Evolutionary conservation across 2,797 vertebrate species (phyloP), one percentile per base, ranked within the genome.

Genomic region (Poeciliopsis turneri): DNA sequence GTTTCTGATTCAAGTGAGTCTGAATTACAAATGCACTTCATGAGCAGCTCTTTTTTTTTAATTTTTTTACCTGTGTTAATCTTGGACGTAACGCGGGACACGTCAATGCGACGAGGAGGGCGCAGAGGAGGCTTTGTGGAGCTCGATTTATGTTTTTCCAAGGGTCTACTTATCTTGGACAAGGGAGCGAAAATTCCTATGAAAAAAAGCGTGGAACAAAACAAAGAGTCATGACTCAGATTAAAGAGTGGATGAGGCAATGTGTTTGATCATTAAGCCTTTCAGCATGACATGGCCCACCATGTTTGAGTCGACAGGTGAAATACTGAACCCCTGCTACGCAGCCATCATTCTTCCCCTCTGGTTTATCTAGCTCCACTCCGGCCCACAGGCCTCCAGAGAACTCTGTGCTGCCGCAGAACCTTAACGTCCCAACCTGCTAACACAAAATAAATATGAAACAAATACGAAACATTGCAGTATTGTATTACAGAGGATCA

Each of bases 381-480:
- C 98, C 98, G 23, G 98, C 98, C 98, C 98, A 99, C 59, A 98
- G 97, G 16, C 98, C 98, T 57, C 95, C 96, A 10, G 98, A 97
- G 93, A 99, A 99, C 85, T 99, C 97, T 0, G 98, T 98, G 89
- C 95, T 96, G 79, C 98, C 98, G 76, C 97, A 99, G 93, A 98
- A 99, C 23, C 96, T 95, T 89, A 99, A 93, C 0, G 94, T 97
- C 72, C 98, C 98, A 45, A 97, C 95, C 98, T 99, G 82, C 36
- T 6, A 7, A 41, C 68, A 73, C 76, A 84, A n/a, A 87, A 53
- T 72, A 23, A 72, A 36, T 9, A 80, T 3, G 47, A 0, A 72
- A 41, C 28, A 53, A 41, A 78, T 8, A 81, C 72, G 77, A 12
- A 16, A 0, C 33, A 66, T 66, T 20, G 23, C 33, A 66, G 33